Evolutionary conservation across 2,888 invertebrate species (phyloP), one percentile per base, ranked within the genome.

Genomic region (Hirtodrosophila histrioides): DNA sequence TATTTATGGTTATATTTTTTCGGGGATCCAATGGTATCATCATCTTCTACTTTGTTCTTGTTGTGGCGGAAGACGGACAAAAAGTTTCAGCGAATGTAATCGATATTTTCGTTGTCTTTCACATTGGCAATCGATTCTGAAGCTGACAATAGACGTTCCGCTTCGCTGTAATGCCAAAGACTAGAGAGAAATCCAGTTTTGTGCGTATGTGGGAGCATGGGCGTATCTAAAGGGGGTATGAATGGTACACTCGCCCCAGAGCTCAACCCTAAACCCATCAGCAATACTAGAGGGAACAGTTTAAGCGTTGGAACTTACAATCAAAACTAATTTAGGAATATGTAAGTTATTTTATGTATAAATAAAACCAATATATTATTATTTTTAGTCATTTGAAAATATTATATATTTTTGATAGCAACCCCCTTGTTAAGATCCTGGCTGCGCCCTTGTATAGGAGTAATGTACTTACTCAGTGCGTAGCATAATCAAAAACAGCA

Each of bases 51-150:
- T 8, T 23, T 56, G 40, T 55, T 51, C 39, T 12, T 37, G 35
- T 11, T 44, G 36, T 41, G 44, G 51, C 62, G 48, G 24, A 55
- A 56, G 61, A 65, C 75, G 46, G 41, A 69, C 54, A 67, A 67
- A 62, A 79, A 81, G 65, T 83, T 84, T 81, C 78, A 70, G 75
- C 79, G 78, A 81, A 84, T 82, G 82, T 83, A 83, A 83, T 83
- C 82, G 84, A 83, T 83, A 83, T 84, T 83, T 81, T 81, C 45
- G 53, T 65, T 65, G 11, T 39, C 12, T 24, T 23, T 40, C 31
- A 31, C 31, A 31, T 31, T 31, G 27, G 27, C 27, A 27, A 27
- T 27, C 27, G 9, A 31, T 31, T 31, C 24, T 49, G 17, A n/a
- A 33, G 56, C 72, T 72, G 65, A 75, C 75, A 75, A 75, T 75